phyloP scores from a whole-genome alignment of 2,888 invertebrate genomes.

The Patella caerulea region DNA sequence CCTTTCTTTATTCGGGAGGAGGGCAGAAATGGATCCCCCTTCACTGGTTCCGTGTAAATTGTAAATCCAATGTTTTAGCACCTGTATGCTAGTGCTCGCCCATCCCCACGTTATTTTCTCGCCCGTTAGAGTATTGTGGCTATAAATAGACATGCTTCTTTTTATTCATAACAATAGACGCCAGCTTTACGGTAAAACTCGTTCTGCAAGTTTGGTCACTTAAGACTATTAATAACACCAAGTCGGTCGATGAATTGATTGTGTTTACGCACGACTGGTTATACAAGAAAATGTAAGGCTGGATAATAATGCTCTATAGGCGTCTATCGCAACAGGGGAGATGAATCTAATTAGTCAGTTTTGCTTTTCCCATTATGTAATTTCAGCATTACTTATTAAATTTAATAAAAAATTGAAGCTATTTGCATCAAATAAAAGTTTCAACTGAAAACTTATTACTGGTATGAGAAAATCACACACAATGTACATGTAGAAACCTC shows the following conservation, averaged over 20 bases:
- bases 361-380: no score
- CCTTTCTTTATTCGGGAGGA: not conserved
- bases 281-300: not conserved
- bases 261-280: not conserved
- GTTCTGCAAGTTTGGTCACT: not conserved
- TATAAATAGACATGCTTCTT: not conserved
- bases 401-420: no score
- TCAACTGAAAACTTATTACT: no score
- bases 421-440: no score
- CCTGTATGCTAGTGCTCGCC: not conserved
- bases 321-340: not conserved
- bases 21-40: not conserved
- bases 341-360: no score
- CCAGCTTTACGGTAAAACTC: not conserved
- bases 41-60: not conserved
- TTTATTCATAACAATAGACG: slow-evolving; percentile 6
- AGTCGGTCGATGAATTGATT: not conserved
- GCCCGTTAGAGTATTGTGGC: not conserved
- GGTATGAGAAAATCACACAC: no score
- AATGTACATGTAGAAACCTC: no score
- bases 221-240: not conserved
- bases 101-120: slow-evolving; percentile 9
- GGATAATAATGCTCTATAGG: not conserved
- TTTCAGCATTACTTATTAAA: no score
- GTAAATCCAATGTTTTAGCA: no score